Conservation (phyloP, 1,140 invertebrate genomes). For the Aphidius ervi region DNA sequence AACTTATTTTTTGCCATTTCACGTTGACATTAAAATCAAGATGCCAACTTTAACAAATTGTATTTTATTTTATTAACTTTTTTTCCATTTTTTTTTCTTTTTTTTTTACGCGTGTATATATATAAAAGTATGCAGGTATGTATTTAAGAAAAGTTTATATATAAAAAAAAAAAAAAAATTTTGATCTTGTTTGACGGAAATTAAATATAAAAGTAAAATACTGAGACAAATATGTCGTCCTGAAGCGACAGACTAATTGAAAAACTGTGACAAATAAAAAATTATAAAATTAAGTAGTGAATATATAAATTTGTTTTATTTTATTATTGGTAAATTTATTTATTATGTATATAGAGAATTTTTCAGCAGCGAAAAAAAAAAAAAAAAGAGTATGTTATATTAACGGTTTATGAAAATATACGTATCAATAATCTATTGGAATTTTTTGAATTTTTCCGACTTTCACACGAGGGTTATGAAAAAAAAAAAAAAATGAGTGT, state of each 20-base stretch:
- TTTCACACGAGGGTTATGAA: too few species aligned
- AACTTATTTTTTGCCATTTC: too few species aligned
- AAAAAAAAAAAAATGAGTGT: too few species aligned
- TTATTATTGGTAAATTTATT: background rate
- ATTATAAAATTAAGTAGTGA: background rate
- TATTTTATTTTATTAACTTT: too few species aligned
- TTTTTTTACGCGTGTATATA: background rate
- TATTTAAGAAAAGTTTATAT: background rate
- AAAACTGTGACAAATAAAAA: background rate
- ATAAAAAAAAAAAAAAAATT: background rate
- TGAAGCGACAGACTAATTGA: slow-evolving; percentile 4
- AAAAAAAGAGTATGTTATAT: background rate
- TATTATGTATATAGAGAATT: background rate
- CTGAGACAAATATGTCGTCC: slow-evolving; percentile 1
- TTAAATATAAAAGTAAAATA: background rate
- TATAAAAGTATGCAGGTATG: background rate
- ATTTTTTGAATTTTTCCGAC: too few species aligned
- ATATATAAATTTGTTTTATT: background rate
- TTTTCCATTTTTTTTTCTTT: background rate
- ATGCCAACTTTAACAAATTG: too few species aligned
- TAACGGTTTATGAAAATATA: background rate
- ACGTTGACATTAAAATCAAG: too few species aligned
- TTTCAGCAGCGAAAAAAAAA: background rate
- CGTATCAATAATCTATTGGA: too few species aligned
- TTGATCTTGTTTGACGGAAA: background rate